These are phyloP conservation scores for Mastacembelus armatus DNA, from an alignment of 2,797 vertebrate genomes.

Conservation along the genomic window DNA sequence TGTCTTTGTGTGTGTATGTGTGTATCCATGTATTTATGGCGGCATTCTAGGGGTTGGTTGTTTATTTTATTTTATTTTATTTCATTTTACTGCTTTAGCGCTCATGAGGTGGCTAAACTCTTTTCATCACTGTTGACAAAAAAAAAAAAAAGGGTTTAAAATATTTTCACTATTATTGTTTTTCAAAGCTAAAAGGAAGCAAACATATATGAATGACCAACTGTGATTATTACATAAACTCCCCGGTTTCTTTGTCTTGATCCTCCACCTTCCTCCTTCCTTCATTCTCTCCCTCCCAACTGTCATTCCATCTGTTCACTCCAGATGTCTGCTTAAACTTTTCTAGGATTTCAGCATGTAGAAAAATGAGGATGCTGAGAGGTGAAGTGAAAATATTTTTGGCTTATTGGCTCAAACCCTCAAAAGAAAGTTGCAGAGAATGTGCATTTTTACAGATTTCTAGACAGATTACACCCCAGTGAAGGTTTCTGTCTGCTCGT, in stretches of 20 bases:
- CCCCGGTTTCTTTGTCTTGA: conserved; percentile 26
- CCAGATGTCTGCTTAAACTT: conserved; percentile 49
- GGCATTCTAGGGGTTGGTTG: conserved; percentile 10
- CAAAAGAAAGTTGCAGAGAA: conserved; percentile 3
- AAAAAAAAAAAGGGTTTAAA: conserved; percentile 3
- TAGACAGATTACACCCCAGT: not conserved
- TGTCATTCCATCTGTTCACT: conserved; percentile 61
- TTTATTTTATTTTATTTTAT: conserved; percentile 26
- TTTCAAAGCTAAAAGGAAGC: not conserved
- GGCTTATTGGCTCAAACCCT: conserved; percentile 11
- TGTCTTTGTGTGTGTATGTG: conserved; percentile 63
- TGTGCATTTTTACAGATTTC: not conserved
- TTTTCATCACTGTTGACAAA: too few relatives aligned
- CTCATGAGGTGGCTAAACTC: not conserved
- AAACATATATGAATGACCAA: conserved; percentile 23
- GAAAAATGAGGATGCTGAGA: conserved; percentile 32
- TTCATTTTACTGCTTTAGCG: conserved; percentile 26
- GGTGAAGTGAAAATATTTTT: conserved; percentile 15
- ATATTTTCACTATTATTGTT: not conserved
- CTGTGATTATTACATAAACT: conserved; percentile 44
- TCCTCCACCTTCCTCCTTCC: conserved; percentile 25
- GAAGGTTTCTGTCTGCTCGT: not conserved
- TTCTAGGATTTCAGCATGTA: conserved; percentile 47
- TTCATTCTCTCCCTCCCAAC: conserved; percentile 15
- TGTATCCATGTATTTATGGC: conserved; percentile 42